These are phyloP conservation scores for Pollenia griseotomentosa DNA, from an alignment of 2,888 invertebrate genomes.

Conservation along the genomic window DNA sequence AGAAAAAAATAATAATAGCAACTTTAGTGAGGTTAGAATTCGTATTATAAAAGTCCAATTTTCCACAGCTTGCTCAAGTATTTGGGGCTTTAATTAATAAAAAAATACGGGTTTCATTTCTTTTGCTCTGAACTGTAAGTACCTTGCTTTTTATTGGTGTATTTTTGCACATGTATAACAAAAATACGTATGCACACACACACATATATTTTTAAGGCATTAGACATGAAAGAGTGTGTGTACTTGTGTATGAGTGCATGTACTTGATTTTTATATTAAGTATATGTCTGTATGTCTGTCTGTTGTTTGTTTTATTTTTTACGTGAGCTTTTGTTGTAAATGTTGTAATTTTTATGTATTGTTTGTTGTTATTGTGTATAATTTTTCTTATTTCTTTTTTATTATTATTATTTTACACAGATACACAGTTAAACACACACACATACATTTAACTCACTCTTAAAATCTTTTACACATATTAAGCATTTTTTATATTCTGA, in stretches of 20 bases:
- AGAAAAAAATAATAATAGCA: no score
- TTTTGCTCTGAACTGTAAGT: constrained; percentile 5
- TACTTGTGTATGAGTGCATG: constrained; percentile 32
- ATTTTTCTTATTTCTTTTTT: constrained; percentile 61
- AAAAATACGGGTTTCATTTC: not conserved
- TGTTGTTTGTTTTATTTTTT: constrained; percentile 17
- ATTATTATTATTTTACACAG: constrained; percentile 55
- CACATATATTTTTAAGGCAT: not conserved
- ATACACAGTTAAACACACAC: not conserved
- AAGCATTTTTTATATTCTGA: not conserved
- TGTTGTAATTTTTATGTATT: constrained; percentile 59
- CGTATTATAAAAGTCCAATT: no score
- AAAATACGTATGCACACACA: not conserved
- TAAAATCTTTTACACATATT: not conserved
- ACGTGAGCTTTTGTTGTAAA: constrained; percentile 48
- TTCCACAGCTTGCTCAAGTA: no score
- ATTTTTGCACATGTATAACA: constrained; percentile 12
- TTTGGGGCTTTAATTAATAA: not conserved
- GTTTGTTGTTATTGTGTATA: constrained; percentile 57
- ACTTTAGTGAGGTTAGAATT: no score
- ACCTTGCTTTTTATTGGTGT: not conserved
- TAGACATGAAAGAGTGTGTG: not conserved
- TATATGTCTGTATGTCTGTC: constrained; percentile 4
- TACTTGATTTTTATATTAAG: constrained; percentile 41
- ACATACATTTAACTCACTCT: not conserved